Evolutionary conservation across 2,797 vertebrate genomes (phyloP), one percentile per base, ranked within the genome.

Genomic region (Macroramphosus scolopax): DNA sequence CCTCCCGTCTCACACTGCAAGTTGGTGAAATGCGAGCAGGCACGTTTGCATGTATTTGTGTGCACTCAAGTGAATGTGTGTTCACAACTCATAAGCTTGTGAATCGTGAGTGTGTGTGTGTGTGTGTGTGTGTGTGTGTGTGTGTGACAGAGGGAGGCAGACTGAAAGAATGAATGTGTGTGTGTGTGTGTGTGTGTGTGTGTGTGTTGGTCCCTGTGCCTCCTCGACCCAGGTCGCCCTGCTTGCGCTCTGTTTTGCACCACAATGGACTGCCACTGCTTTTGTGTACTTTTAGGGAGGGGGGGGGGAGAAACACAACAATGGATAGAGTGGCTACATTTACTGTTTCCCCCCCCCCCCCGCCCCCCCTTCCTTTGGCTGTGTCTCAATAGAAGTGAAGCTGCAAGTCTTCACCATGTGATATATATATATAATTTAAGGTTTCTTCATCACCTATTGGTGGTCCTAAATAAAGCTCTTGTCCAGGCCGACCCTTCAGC

Each of bases 231-330:
- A 38, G 58, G 75, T 78, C 32, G 29, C 68, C 42, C 70, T 59
- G 67, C 17, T 44, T 68, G 65, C 59, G 70, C 78, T 67, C 72
- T 77, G 66, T 49, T 85, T 81, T 80, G 66, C 83, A 85, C 80
- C 78, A 85, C 78, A 85, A 87, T 79, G 53, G 79, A 75, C 63
- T 33, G 69, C 15, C n/a, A 42, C 75, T 72, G 80, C 81, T 79
- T 85, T 81, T 86, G 79, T 83, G 69, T 68, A 72, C 76, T 77
- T 78, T 79, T 42, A 51, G 41, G 47, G n/a, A 77, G 51, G 58
- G 26, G 28, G 22, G 25, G 20, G 34, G 10, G 14, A 3, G 24
- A 52, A 55, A 28, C 8, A 37, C 41, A 57, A 72, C 65, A 73
- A 78, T 65, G 41, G 47, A 46, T 29, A 9, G 46, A 83, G 80